A percentile compares a stretch with the other conserved stretches of the same genome.
phyloP scores from a whole-genome alignment of 2,888 invertebrate species.

The Agriopis aurantiaria region DNA sequence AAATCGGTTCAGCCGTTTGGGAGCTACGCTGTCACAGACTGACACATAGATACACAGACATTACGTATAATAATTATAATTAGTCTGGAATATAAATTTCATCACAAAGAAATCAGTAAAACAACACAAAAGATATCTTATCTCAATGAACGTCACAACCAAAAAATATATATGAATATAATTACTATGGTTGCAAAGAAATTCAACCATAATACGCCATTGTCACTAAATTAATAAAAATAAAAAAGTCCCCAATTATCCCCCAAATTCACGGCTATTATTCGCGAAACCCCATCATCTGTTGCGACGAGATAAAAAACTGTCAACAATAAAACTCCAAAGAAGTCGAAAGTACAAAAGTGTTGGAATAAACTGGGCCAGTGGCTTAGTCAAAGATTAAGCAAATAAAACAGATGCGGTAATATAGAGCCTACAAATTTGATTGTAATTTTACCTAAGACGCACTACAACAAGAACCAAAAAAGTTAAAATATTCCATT shows the following conservation, averaged over 20 bases:
- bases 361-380: constrained; percentile 58
- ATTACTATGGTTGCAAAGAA: neutral
- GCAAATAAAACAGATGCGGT: constrained; percentile 28
- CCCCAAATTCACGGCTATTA: constrained; percentile 32
- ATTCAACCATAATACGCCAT: constrained; percentile 8
- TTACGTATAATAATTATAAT: too few species aligned
- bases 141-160: neutral
- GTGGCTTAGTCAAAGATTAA: constrained; percentile 30
- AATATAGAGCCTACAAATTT: constrained; percentile 3
- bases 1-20: too few species aligned
- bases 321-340: constrained; percentile 55
- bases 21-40: too few species aligned
- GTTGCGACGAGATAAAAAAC: constrained; percentile 54
- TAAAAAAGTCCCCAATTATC: constrained; percentile 27
- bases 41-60: too few species aligned
- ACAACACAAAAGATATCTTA: neutral
- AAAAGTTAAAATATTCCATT: too few species aligned
- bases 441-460: neutral
- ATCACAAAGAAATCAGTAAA: too few species aligned
- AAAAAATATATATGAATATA: too few species aligned
- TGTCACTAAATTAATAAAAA: constrained; percentile 21
- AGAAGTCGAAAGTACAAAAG: constrained; percentile 61
- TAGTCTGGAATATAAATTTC: too few species aligned
- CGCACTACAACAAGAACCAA: neutral
- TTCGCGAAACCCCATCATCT: constrained; percentile 47